Evolutionary conservation across 2,888 invertebrate species (phyloP), one percentile per base, ranked within the genome.

Genomic region (Oligia latruncula): DNA sequence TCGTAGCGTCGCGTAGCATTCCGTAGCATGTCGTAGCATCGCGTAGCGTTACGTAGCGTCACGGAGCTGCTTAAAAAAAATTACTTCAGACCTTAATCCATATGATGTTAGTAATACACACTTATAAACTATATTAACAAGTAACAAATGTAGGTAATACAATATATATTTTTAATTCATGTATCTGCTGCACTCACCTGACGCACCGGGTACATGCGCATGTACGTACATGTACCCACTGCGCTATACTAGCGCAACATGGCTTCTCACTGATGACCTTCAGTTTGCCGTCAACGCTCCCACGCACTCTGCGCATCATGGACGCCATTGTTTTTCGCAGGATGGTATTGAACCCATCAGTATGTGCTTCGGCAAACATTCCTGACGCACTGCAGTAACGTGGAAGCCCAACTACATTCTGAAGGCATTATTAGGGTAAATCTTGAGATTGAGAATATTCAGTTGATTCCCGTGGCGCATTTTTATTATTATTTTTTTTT

Each of bases 1-100:
- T 17, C 74, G 84, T 84, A 80, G 81, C 81, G 20, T n/a, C 4
- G 20, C 73, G 70, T 70, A 62, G 29, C 60, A 11, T 13, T 1
- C 52, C 71, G 60, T 74, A 73, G 70, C 70, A 43, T 43, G 43
- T 43, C 43, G 43, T 43, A 43, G 43, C 43, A 5, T 46, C 46
- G 46, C 46, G 49, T 49, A 13, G 13, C 46, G 46, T 49, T 46
- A 46, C 49, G 49, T 49, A 49, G 49, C 49, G 4, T 15, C 49
- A 4, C 15, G 15, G 4, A 49, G 49, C 49, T 15, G 49, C 15
- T 46, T 46, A 46, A 46, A 46, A 46, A 46, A 46, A 46, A 40
- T 43, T 6, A 43, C 43, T 43, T 43, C 43, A 60, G 11, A 13
- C 11, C 23, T 11, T 13, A 4, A 11, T 60, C 58, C 58, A 60